Conservation (phyloP, 1,140 invertebrate genomes). For the Heliconius melpomene region DNA sequence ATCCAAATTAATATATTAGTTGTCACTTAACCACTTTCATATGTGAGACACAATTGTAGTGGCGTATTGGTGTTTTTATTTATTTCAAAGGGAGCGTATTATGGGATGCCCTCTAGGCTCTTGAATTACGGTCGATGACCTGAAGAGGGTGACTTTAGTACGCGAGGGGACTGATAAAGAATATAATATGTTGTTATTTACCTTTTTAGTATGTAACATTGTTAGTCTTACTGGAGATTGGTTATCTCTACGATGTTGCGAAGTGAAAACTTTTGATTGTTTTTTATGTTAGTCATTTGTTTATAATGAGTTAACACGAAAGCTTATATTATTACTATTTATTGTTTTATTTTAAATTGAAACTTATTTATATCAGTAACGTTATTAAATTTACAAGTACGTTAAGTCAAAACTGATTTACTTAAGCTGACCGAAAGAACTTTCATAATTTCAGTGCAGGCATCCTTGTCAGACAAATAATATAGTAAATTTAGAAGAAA, state of each 20-base stretch:
- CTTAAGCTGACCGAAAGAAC: no score
- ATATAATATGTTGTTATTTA: constrained; percentile 26
- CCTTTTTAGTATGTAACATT: constrained; percentile 26
- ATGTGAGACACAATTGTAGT: background rate
- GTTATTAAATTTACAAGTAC: no score
- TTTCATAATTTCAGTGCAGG: no score
- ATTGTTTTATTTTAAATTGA: no score
- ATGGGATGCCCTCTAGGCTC: constrained; percentile 45
- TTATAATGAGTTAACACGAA: background rate
- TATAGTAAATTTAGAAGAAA: no score
- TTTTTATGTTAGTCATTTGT: no score
- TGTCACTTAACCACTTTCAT: constrained; percentile 7
- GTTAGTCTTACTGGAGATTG: constrained; percentile 2
- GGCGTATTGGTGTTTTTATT: constrained; percentile 42
- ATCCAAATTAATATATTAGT: background rate
- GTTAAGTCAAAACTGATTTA: no score
- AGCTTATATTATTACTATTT: no score
- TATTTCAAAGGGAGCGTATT: constrained; percentile 46
- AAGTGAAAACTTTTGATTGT: no score
- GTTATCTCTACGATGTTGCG: background rate
- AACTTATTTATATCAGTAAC: no score
- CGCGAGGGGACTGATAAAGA: constrained; percentile 36
- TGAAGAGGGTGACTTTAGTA: constrained; percentile 45
- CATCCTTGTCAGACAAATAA: no score
- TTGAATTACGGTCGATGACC: constrained; percentile 50